Evolutionary conservation across 2,797 vertebrate genomes (phyloP).

Genomic region (Sebastolobus altivelis): DNA sequence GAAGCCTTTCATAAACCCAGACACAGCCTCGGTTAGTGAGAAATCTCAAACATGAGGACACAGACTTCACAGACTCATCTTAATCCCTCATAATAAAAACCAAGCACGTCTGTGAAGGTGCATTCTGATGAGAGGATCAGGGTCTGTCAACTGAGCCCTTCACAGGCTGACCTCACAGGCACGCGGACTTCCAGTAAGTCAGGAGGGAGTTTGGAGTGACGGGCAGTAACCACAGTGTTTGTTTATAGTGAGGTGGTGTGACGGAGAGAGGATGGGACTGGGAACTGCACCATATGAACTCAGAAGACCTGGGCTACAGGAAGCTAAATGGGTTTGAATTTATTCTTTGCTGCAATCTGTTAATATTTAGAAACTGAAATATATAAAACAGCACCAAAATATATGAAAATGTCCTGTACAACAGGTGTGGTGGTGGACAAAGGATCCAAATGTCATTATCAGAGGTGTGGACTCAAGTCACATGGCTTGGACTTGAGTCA

Average conservation of each 20-base stretch:
- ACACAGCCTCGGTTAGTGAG: conserved; percentile 19
- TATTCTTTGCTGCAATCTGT: background rate
- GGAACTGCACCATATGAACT: conserved; percentile 39
- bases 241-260: conserved; percentile 59
- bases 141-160: conserved; percentile 8
- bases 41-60: conserved; percentile 35
- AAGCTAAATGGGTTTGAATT: conserved; percentile 11
- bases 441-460: background rate
- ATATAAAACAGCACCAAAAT: background rate
- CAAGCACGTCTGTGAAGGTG: conserved; percentile 28
- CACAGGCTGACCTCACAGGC: conserved; percentile 48
- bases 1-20: conserved; percentile 60
- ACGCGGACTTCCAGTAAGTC: conserved; percentile 46
- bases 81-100: conserved; percentile 48
- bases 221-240: conserved; percentile 45
- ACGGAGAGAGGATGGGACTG: conserved; percentile 41
- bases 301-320: conserved; percentile 29
- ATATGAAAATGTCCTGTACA: background rate
- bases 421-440: background rate
- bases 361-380: conserved; percentile 3
- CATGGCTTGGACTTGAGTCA: too few relatives aligned
- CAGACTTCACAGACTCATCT: background rate
- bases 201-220: conserved; percentile 39
- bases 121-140: conserved; percentile 31
- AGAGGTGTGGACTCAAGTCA: too few relatives aligned